Percentiles rank a stretch among this genome's conserved stretches.
Conservation (phyloP, 1,140 invertebrate genomes). For the Micrasema longulum region DNA sequence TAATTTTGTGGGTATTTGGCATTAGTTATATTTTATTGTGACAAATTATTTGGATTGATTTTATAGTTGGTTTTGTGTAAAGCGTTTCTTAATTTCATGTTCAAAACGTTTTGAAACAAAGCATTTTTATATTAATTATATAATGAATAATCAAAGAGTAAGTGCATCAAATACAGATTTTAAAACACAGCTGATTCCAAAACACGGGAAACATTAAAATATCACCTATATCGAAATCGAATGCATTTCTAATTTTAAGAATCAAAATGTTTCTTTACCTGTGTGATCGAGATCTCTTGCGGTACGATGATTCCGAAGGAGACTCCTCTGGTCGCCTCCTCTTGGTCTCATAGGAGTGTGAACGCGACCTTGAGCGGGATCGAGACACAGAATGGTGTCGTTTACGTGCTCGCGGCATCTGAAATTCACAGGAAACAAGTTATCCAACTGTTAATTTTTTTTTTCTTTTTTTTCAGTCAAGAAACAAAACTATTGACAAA, state of each 20-base stretch:
- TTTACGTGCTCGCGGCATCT: conserved; percentile 85
- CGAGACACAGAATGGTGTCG: conserved; percentile 77
- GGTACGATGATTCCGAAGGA: conserved; percentile 62
- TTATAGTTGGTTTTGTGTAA: no score
- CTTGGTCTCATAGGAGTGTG: conserved; percentile 66
- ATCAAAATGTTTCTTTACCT: conserved; percentile 56
- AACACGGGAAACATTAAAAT: not conserved
- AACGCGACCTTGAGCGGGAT: conserved; percentile 61
- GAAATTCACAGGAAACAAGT: conserved; percentile 57
- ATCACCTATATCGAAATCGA: no score
- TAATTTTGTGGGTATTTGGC: no score
- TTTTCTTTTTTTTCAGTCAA: no score
- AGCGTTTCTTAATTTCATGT: not conserved
- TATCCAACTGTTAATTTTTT: no score
- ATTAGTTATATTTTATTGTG: no score
- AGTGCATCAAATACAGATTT: not conserved
- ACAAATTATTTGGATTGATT: no score
- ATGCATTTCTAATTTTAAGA: no score
- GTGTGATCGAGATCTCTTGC: conserved; percentile 64
- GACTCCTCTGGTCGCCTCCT: conserved; percentile 69
- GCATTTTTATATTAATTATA: not conserved
- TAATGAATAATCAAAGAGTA: not conserved
- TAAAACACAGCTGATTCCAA: not conserved
- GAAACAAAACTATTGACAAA: no score
- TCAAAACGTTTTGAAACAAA: not conserved